Base-by-base conservation (phyloP, 2,888 invertebrate genomes). In the Trissonchulus latispiculum region DNA sequence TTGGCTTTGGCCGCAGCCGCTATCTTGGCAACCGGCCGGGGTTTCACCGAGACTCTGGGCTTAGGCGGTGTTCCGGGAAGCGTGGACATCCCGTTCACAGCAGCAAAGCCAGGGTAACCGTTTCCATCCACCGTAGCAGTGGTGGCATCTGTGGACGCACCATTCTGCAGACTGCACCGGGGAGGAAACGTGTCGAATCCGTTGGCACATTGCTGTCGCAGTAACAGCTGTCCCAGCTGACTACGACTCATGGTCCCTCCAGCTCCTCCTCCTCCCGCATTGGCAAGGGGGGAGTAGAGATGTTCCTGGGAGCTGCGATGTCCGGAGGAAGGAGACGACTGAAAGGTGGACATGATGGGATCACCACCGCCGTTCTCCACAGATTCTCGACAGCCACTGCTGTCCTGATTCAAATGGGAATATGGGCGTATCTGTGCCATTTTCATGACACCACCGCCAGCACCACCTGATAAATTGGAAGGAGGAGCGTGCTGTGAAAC, bases 31-130 rank as follows among this genome's bases (percentile, higher is more conserved):
- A 91, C 89, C 0, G 91, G 91, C 70, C 92, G 87, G 2, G 92
- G 91, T 75, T 91, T 88, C 33, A 91, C 90, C 23, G 90, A 86
- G 0, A 90, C 90, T 76, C 92, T 87, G 1, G 92, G 93, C 48
- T 48, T 73, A 94, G 88, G 0, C 93, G 93, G 75, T 94, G 84
- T 0, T 94, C 94, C 3, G 93, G 92, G 1, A 91, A 90, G 0
- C 91, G 91, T 78, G 90, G 90, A 78, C n/a, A n/a, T n/a, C n/a
- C n/a, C n/a, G n/a, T n/a, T n/a, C n/a, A n/a, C n/a, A 83, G 48
- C 48, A 15, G 23, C 8, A 48, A 48, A 8, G 8, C 8, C 8
- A 23, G 48, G 48, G 23, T 8, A 23, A 23, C 8, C 8, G 48
- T 23, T 48, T 8, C 48, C 48, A 48, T 23, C 8, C 8, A 48